Base-by-base conservation (phyloP, 2,888 invertebrate species). In the Aproaerema taeniolella region DNA sequence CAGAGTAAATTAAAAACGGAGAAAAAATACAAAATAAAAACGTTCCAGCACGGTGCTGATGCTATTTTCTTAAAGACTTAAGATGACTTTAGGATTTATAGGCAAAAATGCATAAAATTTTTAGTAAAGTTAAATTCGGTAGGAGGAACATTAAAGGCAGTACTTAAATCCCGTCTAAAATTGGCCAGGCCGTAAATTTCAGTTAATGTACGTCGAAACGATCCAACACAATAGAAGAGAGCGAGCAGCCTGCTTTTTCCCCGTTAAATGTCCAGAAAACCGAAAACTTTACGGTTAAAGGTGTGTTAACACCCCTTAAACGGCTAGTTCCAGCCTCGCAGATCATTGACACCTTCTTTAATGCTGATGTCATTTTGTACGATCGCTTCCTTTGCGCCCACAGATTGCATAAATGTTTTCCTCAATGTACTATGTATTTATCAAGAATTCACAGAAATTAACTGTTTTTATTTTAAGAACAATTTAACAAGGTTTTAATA, bases 101-200 rank as follows among this genome's bases (percentile, higher is more conserved):
- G n/a, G n/a, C n/a, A n/a, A n/a, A n/a, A n/a, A n/a, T n/a, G n/a
- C n/a, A n/a, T n/a, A n/a, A n/a, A n/a, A n/a, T n/a, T n/a, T n/a
- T n/a, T n/a, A n/a, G n/a, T n/a, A n/a, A n/a, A n/a, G n/a, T n/a
- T 38, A 43, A 47, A 50, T 46, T 50, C 52, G 47, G 49, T 44
- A 47, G 51, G 51, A 55, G 46, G 52, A 48, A 54, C 60, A 58
- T 69, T 64, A 67, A 61, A 53, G 53, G 56, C 57, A 61, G 60
- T 67, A 69, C 67, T 72, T 67, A 73, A 72, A 67, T 64, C 62
- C 57, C 61, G 59, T 63, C 66, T 70, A 67, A 76, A 73, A 73
- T 70, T 70, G 72, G 61, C 56, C 51, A 14, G 32, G 48, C 54
- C 61, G 59, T 73, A 75, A 77, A 74, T 73, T 67, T 50, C 44